Percentiles rank a stretch among this genome's conserved stretches.
Evolutionary conservation across 2,113 vertebrate species (phyloP).

Genomic region (Empidonax alnorum): DNA sequence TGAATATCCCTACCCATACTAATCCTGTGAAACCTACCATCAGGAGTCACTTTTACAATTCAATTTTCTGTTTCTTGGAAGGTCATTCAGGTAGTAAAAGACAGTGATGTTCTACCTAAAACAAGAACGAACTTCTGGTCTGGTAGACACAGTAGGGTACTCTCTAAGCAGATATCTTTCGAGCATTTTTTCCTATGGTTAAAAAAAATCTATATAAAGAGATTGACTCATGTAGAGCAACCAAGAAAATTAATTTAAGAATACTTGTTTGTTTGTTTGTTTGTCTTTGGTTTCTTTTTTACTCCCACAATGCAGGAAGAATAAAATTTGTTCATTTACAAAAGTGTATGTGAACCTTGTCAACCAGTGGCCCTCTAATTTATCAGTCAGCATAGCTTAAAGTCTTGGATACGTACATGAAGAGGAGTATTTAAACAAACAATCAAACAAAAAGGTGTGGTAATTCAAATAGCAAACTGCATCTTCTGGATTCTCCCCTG

Average conservation of each 20-base stretch:
- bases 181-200: not conserved
- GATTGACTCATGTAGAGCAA: not conserved
- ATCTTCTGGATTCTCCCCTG: not conserved
- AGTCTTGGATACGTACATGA: not conserved
- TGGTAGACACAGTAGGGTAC: not conserved
- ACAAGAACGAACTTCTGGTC: not conserved
- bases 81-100: not conserved
- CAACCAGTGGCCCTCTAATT: not conserved
- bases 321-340: not conserved
- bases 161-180: not conserved
- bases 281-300: not conserved
- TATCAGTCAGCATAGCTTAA: not conserved
- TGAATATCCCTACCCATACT: not conserved
- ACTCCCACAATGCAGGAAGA: not conserved
- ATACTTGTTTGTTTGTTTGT: not conserved
- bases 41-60: not conserved
- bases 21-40: not conserved
- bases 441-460: not conserved
- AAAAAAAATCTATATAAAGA: not conserved
- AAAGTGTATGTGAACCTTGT: not conserved
- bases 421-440: not conserved
- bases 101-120: not conserved
- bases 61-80: not conserved
- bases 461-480: not conserved
- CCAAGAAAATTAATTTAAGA: not conserved